Base-by-base conservation (phyloP, 2,888 invertebrate genomes). In the Ctena decussata region DNA sequence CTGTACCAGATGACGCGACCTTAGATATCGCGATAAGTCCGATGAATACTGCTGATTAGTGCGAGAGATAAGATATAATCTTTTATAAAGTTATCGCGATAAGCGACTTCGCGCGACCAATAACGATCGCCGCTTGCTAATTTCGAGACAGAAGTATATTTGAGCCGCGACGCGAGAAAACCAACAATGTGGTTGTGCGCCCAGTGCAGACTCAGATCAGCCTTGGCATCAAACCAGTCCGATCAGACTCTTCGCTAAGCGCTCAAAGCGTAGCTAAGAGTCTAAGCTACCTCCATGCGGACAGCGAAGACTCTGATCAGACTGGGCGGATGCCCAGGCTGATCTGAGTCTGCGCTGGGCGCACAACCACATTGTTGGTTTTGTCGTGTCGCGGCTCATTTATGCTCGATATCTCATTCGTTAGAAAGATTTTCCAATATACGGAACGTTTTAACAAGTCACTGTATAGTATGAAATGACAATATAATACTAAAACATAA, bases 11-110 rank as follows among this genome's bases (percentile, higher is more conserved):
- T 80, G 84, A 84, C 85, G 82, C 72, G 85, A 78, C 84, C 85
- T 74, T 37, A 84, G 88, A 88, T 88, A 74, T 73, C 41, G 41
- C 77, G 88, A 88, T 88, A 88, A 69, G 41, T 39, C 35, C 73
- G 88, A 79, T 88, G 88, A 86, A 88, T 88, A 49, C 72, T 39
- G 49, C 71, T 85, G 88, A 88, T 88, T 88, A 88, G 77, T 46
- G 37, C 11, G 24, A n/a, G 21, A 49, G 88, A 88, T 88, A 86
- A 86, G 88, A 88, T 88, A 84, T 41, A 44, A 88, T 88, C 88
- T 85, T 84, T 35, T 65, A 57, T 57, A 85, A 84, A 85, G 71
- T 41, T 41, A 71, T 24, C 46, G 21, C 69, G 88, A 88, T 88
- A 88, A 86, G 84, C 77, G 57, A 53, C 77, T 41, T 30, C 81